A percentile compares a stretch with the other conserved stretches of the same genome.
phyloP scores from a whole-genome alignment of 2,797 vertebrate genomes.

The Acipenser oxyrinchus region DNA sequence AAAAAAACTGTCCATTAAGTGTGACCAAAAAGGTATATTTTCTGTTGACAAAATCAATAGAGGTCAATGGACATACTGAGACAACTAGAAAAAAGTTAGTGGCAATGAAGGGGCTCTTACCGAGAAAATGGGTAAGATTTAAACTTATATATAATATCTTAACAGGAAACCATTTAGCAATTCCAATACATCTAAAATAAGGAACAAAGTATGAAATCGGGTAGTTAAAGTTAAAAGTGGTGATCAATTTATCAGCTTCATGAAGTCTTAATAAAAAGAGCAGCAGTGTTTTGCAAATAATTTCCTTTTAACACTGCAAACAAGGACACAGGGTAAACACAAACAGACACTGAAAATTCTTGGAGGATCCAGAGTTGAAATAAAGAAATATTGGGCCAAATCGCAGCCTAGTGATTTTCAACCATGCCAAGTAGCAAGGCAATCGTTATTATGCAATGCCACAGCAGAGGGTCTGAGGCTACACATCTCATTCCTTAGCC shows the following conservation, averaged over 20 bases:
- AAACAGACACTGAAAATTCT: constrained; percentile 60
- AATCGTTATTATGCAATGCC: constrained; percentile 54
- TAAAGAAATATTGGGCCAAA: constrained; percentile 51
- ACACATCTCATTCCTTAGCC: constrained; percentile 33
- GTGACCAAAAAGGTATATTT: no score
- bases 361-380: constrained; percentile 52
- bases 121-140: no score
- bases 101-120: no score
- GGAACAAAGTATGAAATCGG: constrained; percentile 26
- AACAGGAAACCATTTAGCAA: constrained; percentile 3
- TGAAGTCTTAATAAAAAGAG: neutral
- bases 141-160: no score
- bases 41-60: no score
- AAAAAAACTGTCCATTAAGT: no score
- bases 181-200: constrained; percentile 34
- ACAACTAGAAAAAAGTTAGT: no score
- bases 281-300: constrained; percentile 8
- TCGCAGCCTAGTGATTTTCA: constrained; percentile 63
- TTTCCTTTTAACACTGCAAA: constrained; percentile 57
- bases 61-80: no score
- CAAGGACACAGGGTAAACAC: constrained; percentile 52
- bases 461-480: constrained; percentile 60
- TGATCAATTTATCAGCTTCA: constrained; percentile 17
- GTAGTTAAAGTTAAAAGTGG: constrained; percentile 27
- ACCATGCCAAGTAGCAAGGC: constrained; percentile 48